A percentile compares a stretch with the other conserved stretches of the same genome.
Evolutionary conservation across 2,113 vertebrate species (phyloP).

Genomic region (Nesoenas mayeri): DNA sequence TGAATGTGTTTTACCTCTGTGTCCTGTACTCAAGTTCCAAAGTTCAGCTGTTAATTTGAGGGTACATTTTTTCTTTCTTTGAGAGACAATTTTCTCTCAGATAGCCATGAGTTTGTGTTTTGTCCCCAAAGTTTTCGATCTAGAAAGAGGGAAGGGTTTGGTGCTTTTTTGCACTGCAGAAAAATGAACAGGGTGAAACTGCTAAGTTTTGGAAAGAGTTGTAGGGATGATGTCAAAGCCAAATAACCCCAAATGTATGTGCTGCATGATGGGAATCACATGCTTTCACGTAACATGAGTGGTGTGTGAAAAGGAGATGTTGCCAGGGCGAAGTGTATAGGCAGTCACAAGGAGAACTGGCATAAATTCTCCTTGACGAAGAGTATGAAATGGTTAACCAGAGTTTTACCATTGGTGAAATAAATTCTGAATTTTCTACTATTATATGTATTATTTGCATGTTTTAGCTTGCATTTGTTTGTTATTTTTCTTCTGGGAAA

Average conservation of each 20-base stretch:
- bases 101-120: background rate
- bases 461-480: background rate
- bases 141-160: background rate
- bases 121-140: background rate
- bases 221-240: background rate
- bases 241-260: background rate
- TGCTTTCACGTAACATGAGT: background rate
- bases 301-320: background rate
- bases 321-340: background rate
- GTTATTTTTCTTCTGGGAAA: background rate
- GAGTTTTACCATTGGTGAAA: background rate
- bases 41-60: background rate
- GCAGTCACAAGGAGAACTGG: background rate
- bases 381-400: background rate
- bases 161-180: background rate
- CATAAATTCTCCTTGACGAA: background rate
- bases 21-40: background rate
- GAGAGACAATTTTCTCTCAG: background rate
- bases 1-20: background rate
- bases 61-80: background rate
- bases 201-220: background rate
- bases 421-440: background rate
- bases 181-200: background rate
- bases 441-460: background rate
- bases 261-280: background rate